These are phyloP conservation scores for Acanthoscelides obtectus DNA, from an alignment of 2,888 invertebrate species.

Conservation along the genomic window DNA sequence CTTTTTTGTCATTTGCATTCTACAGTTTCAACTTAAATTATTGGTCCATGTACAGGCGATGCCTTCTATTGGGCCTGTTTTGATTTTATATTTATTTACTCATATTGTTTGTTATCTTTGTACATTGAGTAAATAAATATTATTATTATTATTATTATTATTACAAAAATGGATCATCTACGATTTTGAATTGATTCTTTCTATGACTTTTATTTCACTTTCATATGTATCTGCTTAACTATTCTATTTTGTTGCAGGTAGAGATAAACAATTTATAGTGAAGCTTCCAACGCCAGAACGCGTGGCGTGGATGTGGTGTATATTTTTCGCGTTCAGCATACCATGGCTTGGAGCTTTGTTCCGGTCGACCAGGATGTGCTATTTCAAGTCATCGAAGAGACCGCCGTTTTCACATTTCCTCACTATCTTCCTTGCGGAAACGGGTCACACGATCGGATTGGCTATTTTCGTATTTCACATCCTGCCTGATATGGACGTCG, in stretches of 20 bases:
- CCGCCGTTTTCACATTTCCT: conserved; percentile 64
- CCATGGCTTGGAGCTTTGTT: conserved; percentile 87
- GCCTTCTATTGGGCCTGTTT: too few relatives aligned
- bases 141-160: too few relatives aligned
- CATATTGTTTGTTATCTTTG: too few relatives aligned
- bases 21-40: too few relatives aligned
- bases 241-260: conserved; percentile 54
- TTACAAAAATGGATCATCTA: too few relatives aligned
- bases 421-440: conserved; percentile 77
- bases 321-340: conserved; percentile 80
- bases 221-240: too few relatives aligned
- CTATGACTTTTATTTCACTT: too few relatives aligned
- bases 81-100: too few relatives aligned
- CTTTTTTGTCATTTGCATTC: too few relatives aligned
- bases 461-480: conserved; percentile 83
- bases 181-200: too few relatives aligned
- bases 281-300: conserved; percentile 79
- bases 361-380: conserved; percentile 79
- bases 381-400: conserved; percentile 81
- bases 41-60: too few relatives aligned
- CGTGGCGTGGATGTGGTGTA: conserved; percentile 90
- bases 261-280: conserved; percentile 81
- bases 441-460: conserved; percentile 82
- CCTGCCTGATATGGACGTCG: conserved; percentile 87
- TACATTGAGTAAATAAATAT: too few relatives aligned